Evolutionary conservation across 2,888 invertebrate genomes (phyloP), one percentile per base, ranked within the genome.

Genomic region (Ptychoptera albimana): DNA sequence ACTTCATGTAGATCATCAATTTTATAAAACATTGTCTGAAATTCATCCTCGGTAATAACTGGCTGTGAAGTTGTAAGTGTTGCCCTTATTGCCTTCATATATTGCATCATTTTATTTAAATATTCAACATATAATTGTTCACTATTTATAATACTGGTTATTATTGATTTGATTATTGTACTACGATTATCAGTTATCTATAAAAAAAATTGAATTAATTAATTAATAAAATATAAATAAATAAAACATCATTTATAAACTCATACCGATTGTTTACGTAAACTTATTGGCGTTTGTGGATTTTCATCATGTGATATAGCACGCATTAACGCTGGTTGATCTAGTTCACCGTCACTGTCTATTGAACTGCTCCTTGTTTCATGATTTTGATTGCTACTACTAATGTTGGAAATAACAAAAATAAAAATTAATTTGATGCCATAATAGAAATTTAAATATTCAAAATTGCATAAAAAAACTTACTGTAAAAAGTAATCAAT

Each of bases 41-140:
- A 83, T 60, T 93, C 92, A 50, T 86, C 83, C 57, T 84, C 79
- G 1, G 83, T 79, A 57, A 92, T 84, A 48, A 93, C 85, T 39
- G 89, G 89, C 62, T 89, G 88, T 9, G 89, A 88, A 45, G 88
- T 86, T 39, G 79, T 79, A 49, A 87, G 68, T 10, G 88, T 87
- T 39, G 89, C 85, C 62, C 87, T 83, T 53, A 92, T 80, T 14
- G 87, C 88, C 59, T 87, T 86, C 81, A 88, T 89, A 59, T 91
- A 92, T 75, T 86, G 85, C 54, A 87, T 73, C 73, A 91, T 81
- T 50, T 91, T 85, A 55, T 83, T 83, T 43, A 93, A 72, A 64
- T 88, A 87, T 64, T 87, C 87, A 38, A 92, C 84, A 61, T 92
- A 93, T 51, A 85, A 79, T 42, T 79, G 79, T 68, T 93, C 93